These are phyloP conservation scores for Parnassius apollo DNA, from an alignment of 2,888 invertebrate species.

Conservation along the genomic window DNA sequence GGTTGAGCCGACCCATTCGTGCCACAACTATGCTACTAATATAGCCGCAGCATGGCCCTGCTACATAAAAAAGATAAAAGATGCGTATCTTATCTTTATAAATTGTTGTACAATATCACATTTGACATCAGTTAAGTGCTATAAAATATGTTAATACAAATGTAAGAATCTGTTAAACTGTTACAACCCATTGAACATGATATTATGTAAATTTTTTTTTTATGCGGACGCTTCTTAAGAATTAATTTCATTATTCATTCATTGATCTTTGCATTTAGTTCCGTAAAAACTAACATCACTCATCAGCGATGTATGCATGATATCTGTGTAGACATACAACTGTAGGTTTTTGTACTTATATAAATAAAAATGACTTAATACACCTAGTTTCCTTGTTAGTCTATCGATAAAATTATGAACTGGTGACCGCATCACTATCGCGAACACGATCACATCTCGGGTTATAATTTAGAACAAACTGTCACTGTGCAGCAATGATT, in stretches of 20 bases:
- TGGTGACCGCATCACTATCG: constrained; percentile 35
- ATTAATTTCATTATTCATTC: constrained; percentile 20
- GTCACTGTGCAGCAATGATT: constrained; percentile 58
- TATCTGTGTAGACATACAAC: constrained; percentile 5
- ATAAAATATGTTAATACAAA: neutral
- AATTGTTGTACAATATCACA: too few relatives aligned
- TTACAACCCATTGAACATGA: constrained; percentile 7
- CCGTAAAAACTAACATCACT: constrained; percentile 13
- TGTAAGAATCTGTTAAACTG: neutral
- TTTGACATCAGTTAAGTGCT: neutral
- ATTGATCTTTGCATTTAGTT: constrained; percentile 12
- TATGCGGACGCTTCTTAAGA: constrained; percentile 4
- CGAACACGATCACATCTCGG: constrained; percentile 35
- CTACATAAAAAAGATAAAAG: too few relatives aligned
- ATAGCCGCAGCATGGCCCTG: too few relatives aligned
- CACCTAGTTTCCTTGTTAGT: constrained; percentile 20
- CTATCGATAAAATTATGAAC: constrained; percentile 22
- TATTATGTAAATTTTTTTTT: constrained; percentile 7
- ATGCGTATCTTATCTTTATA: too few relatives aligned
- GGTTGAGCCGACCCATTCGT: too few relatives aligned
- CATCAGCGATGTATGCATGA: constrained; percentile 5
- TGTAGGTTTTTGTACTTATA: constrained; percentile 19
- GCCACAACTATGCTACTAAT: too few relatives aligned
- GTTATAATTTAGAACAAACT: constrained; percentile 51
- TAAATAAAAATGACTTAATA: constrained; percentile 27